A percentile compares a stretch with the other conserved stretches of the same genome.
phyloP scores from a whole-genome alignment of 2,797 vertebrate species.

The Ammospiza maritima region DNA sequence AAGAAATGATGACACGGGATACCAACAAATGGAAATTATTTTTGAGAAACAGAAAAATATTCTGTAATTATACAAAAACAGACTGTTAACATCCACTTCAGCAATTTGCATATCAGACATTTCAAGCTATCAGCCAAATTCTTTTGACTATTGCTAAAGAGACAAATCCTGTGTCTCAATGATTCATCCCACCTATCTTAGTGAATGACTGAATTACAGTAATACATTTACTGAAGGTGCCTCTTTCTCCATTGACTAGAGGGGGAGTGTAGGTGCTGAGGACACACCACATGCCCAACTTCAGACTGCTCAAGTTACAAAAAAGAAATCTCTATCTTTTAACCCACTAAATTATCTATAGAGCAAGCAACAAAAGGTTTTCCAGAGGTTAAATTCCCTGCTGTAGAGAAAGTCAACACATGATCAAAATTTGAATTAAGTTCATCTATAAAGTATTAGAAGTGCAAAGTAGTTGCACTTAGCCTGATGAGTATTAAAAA shows the following conservation, averaged over 20 bases:
- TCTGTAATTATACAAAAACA: not conserved
- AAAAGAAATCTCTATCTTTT: not conserved
- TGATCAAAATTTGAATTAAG: not conserved
- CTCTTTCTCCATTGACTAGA: not conserved
- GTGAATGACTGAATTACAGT: not conserved
- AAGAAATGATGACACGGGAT: fast-evolving
- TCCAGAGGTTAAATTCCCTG: not conserved
- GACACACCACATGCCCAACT: not conserved
- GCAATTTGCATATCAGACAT: not conserved
- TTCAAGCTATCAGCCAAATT: not conserved
- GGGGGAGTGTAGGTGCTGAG: not conserved
- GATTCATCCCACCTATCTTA: not conserved
- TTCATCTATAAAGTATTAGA: not conserved
- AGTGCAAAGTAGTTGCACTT: not conserved
- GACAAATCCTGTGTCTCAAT: not conserved
- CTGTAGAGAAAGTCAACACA: not conserved
- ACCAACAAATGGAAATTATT: not conserved
- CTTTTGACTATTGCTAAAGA: not conserved
- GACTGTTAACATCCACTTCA: not conserved
- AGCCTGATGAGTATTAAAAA: not conserved
- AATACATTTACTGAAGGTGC: not conserved
- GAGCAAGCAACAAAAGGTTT: not conserved
- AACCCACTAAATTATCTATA: not conserved
- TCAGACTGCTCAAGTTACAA: not conserved
- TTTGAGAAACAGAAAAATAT: not conserved